Conservation (phyloP, 2,797 vertebrate species). For the Tachyglossus aculeatus region DNA sequence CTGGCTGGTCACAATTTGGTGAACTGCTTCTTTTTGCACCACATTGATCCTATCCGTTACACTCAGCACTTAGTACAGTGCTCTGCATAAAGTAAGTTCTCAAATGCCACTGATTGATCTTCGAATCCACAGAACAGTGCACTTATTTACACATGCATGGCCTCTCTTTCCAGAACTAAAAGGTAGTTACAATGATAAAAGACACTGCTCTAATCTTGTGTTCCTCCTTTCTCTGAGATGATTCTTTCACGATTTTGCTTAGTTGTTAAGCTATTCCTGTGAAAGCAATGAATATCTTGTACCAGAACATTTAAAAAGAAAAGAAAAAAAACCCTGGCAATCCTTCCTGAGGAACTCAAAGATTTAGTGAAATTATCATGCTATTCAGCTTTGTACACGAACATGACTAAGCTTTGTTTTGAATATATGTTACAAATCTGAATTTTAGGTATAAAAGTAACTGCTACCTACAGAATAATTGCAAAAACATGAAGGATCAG, state of each 20-base stretch:
- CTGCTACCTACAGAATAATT: not conserved
- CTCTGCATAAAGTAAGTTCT: not conserved
- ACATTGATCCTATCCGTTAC: too few species aligned
- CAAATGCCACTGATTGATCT: not conserved
- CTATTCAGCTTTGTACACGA: not conserved
- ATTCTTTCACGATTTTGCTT: not conserved
- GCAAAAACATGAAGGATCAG: slow-evolving; percentile 27
- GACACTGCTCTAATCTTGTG: not conserved
- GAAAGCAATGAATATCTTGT: slow-evolving; percentile 9
- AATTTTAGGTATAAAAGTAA: slow-evolving; percentile 6
- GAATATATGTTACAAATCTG: not conserved
- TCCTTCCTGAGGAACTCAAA: not conserved
- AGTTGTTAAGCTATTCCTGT: not conserved
- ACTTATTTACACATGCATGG: not conserved
- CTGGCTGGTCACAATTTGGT: too few species aligned
- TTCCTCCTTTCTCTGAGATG: not conserved
- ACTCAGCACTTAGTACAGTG: not conserved
- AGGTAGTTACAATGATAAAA: too few species aligned
- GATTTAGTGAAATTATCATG: not conserved
- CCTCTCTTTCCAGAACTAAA: not conserved
- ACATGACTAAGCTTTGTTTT: not conserved
- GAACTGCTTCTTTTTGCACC: too few species aligned
- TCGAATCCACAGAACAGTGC: not conserved
- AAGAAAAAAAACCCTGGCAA: not conserved
- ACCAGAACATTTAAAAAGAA: not conserved